These are phyloP conservation scores for Sebastes matsubarae DNA, from an alignment of 2,797 vertebrate species.

Conservation along the genomic window DNA sequence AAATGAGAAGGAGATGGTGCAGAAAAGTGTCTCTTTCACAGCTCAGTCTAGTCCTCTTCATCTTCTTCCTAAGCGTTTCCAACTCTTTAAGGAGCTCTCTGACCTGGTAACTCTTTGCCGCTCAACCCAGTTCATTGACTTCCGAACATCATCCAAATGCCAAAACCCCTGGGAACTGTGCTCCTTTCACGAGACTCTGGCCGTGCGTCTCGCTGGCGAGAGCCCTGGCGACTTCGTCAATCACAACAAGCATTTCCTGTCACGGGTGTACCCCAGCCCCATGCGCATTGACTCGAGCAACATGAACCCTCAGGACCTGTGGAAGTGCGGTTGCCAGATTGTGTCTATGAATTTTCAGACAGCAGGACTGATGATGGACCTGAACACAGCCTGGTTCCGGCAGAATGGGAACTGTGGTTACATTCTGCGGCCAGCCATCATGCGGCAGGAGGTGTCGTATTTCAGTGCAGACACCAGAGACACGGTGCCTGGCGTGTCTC, in stretches of 20 bases:
- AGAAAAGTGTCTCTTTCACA: slow-evolving; percentile 59
- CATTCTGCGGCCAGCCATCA: slow-evolving; percentile 92
- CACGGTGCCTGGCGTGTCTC: slow-evolving; percentile 92
- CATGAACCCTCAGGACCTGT: slow-evolving; percentile 95
- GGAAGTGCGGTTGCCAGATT: slow-evolving; percentile 96
- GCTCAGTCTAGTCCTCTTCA: slow-evolving; percentile 39
- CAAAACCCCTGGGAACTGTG: slow-evolving; percentile 94
- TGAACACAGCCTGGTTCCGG: slow-evolving; percentile 93
- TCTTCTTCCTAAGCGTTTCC: slow-evolving; percentile 66
- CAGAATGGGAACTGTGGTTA: slow-evolving; percentile 95
- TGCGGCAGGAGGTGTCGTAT: slow-evolving; percentile 94
- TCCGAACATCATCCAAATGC: slow-evolving; percentile 86
- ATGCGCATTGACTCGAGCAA: slow-evolving; percentile 95
- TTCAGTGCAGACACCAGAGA: slow-evolving; percentile 94
- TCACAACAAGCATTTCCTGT: slow-evolving; percentile 93
- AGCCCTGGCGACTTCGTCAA: slow-evolving; percentile 92
- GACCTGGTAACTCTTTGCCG: slow-evolving; percentile 91
- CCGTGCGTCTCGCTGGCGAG: slow-evolving; percentile 87
- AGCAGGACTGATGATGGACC: slow-evolving; percentile 95
- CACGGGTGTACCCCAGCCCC: slow-evolving; percentile 90
- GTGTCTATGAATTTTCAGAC: slow-evolving; percentile 97
- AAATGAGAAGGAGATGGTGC: slow-evolving; percentile 62
- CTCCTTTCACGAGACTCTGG: slow-evolving; percentile 90
- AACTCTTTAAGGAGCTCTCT: slow-evolving; percentile 89
- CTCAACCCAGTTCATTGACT: slow-evolving; percentile 89